Evolutionary conservation across 2,888 invertebrate genomes (phyloP), one percentile per base, ranked within the genome.

Genomic region (Loripinus fragilis): DNA sequence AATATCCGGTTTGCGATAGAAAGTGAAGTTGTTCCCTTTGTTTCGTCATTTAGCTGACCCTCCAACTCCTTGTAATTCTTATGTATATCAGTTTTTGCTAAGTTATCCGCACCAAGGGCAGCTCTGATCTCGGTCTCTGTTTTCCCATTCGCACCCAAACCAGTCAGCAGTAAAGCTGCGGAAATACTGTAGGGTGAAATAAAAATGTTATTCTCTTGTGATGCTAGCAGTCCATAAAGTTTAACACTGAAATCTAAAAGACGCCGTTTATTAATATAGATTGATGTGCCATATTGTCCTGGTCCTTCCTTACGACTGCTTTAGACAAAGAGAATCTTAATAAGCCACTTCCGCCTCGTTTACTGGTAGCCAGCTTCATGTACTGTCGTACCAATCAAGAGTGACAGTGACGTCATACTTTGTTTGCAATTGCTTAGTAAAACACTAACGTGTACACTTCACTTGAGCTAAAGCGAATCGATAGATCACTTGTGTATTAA

Each of bases 1-100:
- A 83, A 87, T 20, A 82, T 71, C 65, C 78, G 81, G 42, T 86
- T 87, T 0, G 87, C 87, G 38, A 85, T 76, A 0, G 78, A 45
- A 0, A 84, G 42, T 20, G 45, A 70, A 15, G 74, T 45, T 8
- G 41, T 50, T 7, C 76, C 75, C 42, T 67, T 67, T 5, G 84
- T 67, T 20, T 48, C 41, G 28, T 33, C 17, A 20, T 71, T 76
- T 8, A 86, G 72, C 8, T 25, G 30, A 0, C 78, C 66, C 23
- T 80, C 76, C 10, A 87, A 50, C n/a, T 52, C 38, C 23, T 80
- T 78, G 60, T 74, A 86, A 2, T 69, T 55, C 15, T 65, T 50
- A 65, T 87, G 86, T 7, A 55, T 35, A 20, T 75, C 50, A 2
- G 48, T 55, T 12, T 68, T 35, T 8, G 41, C 33, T n/a, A 70